These are phyloP conservation scores for Plagiodera versicolora DNA, from an alignment of 2,888 invertebrate genomes.

Conservation along the genomic window DNA sequence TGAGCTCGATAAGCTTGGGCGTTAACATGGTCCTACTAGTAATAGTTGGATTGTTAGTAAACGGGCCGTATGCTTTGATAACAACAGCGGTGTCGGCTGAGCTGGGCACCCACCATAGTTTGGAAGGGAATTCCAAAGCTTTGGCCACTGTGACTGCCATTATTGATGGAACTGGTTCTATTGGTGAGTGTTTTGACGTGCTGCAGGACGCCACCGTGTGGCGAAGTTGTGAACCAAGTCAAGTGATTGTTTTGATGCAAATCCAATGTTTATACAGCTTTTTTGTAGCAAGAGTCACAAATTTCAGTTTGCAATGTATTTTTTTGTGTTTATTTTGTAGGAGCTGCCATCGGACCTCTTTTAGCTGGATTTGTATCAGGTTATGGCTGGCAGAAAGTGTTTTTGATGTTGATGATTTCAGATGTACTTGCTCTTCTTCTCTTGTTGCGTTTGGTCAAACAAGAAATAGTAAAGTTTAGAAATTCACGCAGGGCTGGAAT, in stretches of 20 bases:
- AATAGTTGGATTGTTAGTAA: constrained; percentile 80
- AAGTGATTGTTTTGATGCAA: no score
- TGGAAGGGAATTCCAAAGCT: constrained; percentile 84
- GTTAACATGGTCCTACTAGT: constrained; percentile 71
- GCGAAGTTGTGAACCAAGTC: no score
- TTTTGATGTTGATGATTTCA: constrained; percentile 85
- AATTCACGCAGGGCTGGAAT: constrained; percentile 27
- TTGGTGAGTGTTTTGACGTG: constrained; percentile 62
- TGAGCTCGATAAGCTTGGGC: constrained; percentile 60
- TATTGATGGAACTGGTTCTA: constrained; percentile 94
- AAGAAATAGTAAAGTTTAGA: constrained; percentile 50
- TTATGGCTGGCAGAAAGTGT: constrained; percentile 81
- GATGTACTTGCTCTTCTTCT: constrained; percentile 77
- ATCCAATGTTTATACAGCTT: no score
- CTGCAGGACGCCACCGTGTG: no score
- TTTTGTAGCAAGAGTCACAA: neutral
- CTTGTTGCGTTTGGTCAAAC: constrained; percentile 59
- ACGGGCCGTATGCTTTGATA: constrained; percentile 95
- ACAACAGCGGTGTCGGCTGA: constrained; percentile 97
- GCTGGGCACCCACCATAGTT: constrained; percentile 79
- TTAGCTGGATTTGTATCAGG: constrained; percentile 80
- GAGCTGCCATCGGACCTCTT: constrained; percentile 91
- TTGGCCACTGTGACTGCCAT: constrained; percentile 97
- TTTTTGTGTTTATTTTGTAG: constrained; percentile 57
- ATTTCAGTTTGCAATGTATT: constrained; percentile 5